These are phyloP conservation scores for Stenurella melanura DNA, from an alignment of 2,888 invertebrate genomes.

Conservation along the genomic window DNA sequence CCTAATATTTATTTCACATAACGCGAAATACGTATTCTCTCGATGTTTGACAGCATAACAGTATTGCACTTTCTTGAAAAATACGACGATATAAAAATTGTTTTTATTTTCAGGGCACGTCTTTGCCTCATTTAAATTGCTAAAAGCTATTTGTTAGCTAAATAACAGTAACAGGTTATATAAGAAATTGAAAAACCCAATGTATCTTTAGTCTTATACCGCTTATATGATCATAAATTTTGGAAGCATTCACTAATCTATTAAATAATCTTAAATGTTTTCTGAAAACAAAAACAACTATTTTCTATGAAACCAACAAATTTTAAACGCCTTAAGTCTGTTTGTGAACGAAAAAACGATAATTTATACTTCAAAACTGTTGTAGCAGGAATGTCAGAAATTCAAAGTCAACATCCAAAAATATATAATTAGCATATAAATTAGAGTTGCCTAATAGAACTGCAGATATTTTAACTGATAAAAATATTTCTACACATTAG, in stretches of 20 bases:
- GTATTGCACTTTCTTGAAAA: conserved; percentile 11
- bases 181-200: conserved; percentile 24
- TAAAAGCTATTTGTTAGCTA: conserved; percentile 6
- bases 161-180: conserved; percentile 4
- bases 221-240: conserved; percentile 22
- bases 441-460: neutral
- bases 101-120: conserved; percentile 18
- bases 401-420: neutral
- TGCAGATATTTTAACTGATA: neutral
- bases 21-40: neutral
- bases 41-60: neutral
- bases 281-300: neutral
- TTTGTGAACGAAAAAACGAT: neutral
- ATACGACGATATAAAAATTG: neutral
- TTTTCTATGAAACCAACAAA: neutral
- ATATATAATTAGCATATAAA: neutral
- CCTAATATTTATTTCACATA: neutral
- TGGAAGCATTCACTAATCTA: neutral
- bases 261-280: conserved; percentile 6
- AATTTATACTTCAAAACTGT: neutral
- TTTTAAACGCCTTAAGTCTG: neutral
- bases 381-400: neutral
- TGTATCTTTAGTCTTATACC: neutral
- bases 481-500: neutral
- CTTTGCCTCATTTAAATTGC: conserved; percentile 31